These are phyloP conservation scores for Agonopterix alstromeriana DNA, from an alignment of 2,888 invertebrate genomes.

Conservation along the genomic window DNA sequence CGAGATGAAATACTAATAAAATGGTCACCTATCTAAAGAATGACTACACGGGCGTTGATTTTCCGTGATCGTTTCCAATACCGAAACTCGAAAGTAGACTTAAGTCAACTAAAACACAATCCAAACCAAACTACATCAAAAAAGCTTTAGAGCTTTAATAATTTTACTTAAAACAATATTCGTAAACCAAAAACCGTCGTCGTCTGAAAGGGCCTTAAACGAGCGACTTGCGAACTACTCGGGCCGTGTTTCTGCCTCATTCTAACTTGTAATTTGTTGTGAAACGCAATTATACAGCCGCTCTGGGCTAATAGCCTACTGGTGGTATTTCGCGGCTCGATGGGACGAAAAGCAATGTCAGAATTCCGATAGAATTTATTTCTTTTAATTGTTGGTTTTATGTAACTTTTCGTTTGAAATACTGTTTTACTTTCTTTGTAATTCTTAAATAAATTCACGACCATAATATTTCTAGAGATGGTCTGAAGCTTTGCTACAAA, in stretches of 20 bases:
- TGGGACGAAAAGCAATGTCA: not conserved
- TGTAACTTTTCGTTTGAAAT: too few species aligned
- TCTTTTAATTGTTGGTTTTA: not conserved
- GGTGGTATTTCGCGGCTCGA: conserved; percentile 1
- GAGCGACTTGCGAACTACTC: conserved; percentile 20
- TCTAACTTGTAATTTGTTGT: conserved; percentile 65
- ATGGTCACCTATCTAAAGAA: too few species aligned
- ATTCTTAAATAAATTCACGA: too few species aligned
- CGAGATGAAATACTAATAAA: too few species aligned
- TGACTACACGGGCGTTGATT: too few species aligned
- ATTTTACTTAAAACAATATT: not conserved
- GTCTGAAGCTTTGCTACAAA: too few species aligned
- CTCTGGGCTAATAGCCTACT: conserved; percentile 39
- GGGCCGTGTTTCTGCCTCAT: conserved; percentile 46
- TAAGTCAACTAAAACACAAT: not conserved
- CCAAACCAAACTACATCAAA: conserved; percentile 1
- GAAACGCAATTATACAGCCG: conserved; percentile 60
- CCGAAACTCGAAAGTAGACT: too few species aligned
- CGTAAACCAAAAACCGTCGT: conserved; percentile 1
- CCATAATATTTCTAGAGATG: too few species aligned
- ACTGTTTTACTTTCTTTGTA: too few species aligned
- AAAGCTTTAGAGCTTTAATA: too few species aligned
- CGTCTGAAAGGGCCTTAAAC: conserved; percentile 12
- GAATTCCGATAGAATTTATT: not conserved
- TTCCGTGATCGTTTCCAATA: too few species aligned